phyloP scores from a whole-genome alignment of 2,113 vertebrate species.

The Neotoma lepida region DNA sequence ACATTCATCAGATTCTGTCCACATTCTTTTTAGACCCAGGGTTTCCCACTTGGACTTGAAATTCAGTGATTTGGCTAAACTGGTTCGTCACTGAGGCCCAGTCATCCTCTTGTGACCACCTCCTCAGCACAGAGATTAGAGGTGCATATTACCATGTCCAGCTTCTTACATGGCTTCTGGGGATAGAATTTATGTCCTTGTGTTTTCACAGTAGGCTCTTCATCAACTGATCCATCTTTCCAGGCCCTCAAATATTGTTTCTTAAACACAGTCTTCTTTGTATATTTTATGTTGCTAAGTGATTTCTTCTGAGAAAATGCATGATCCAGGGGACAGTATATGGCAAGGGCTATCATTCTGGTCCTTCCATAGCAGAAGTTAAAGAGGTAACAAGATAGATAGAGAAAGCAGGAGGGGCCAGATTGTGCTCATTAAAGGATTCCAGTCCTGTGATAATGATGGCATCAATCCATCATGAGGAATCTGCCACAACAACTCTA shows the following conservation, averaged over 20 bases:
- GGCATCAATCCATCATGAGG: neutral
- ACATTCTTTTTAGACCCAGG: neutral
- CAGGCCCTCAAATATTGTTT: neutral
- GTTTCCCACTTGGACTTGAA: neutral
- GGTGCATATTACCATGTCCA: neutral
- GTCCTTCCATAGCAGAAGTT: neutral
- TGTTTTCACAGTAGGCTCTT: neutral
- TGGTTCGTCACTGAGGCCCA: neutral
- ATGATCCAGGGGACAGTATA: neutral
- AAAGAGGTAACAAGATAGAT: accelerated
- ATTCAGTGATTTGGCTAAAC: neutral
- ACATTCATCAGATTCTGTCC: neutral
- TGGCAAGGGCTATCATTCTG: too few relatives aligned
- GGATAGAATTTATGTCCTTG: neutral
- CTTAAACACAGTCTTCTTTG: neutral
- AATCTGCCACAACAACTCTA: neutral
- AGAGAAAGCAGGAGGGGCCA: neutral
- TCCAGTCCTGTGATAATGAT: neutral
- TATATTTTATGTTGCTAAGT: neutral
- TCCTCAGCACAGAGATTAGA: neutral
- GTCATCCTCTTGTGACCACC: neutral
- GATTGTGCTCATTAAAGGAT: neutral
- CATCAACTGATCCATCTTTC: neutral
- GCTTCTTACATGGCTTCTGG: neutral
- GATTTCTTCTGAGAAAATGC: neutral